These are phyloP conservation scores for Dynastes tityus DNA, from an alignment of 2,888 invertebrate species.

Conservation along the genomic window DNA sequence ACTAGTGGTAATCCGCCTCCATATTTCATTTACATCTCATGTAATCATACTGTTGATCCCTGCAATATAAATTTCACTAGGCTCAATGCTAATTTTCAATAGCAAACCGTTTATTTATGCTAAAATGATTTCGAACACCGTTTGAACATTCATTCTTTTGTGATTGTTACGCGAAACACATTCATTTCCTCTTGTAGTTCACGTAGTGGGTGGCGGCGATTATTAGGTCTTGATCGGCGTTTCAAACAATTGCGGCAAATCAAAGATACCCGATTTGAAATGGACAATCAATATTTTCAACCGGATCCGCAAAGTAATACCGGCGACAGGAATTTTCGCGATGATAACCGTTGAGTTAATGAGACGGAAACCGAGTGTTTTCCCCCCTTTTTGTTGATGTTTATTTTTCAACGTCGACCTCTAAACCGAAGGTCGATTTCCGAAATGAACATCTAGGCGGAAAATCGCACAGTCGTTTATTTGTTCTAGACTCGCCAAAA, in stretches of 20 bases:
- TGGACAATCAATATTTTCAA: neutral
- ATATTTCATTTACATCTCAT: too few species aligned
- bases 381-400: neutral
- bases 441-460: slow-evolving; percentile 1
- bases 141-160: too few species aligned
- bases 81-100: too few species aligned
- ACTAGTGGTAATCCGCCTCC: too few species aligned
- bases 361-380: neutral
- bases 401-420: slow-evolving; percentile 9
- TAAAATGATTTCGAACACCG: too few species aligned
- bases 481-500: neutral
- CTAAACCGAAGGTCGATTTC: slow-evolving; percentile 7
- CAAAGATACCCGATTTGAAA: neutral
- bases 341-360: neutral
- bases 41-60: too few species aligned
- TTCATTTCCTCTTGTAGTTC: too few species aligned
- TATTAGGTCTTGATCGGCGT: neutral
- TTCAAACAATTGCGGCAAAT: neutral
- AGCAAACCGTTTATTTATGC: too few species aligned
- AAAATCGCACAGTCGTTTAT: neutral
- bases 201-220: too few species aligned
- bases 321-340: neutral
- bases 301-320: neutral
- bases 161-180: too few species aligned
- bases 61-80: too few species aligned